Evolutionary conservation across 2,113 vertebrate species (phyloP).

Genomic region (Triplophysa tibetana): DNA sequence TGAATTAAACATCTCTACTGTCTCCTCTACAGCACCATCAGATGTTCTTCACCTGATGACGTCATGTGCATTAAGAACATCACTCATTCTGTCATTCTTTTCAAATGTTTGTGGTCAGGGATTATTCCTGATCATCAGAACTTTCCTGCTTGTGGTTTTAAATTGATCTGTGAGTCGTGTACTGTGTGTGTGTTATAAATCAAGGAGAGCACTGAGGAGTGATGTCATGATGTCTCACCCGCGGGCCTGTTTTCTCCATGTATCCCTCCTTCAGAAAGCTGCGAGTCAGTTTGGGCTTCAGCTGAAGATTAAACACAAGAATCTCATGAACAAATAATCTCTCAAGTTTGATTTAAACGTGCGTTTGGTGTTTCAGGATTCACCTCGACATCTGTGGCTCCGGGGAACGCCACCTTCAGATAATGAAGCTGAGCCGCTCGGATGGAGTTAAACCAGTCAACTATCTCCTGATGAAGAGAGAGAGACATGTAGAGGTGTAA

Average conservation of each 20-base stretch:
- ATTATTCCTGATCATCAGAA: too few species aligned
- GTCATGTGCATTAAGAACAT: too few species aligned
- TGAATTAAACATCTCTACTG: too few species aligned
- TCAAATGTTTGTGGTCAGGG: too few species aligned
- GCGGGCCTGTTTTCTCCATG: slow-evolving; percentile 93
- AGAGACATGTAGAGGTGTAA: slow-evolving; percentile 2
- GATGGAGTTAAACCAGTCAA: slow-evolving; percentile 95
- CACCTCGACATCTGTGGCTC: slow-evolving; percentile 85
- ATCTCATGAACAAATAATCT: too few species aligned
- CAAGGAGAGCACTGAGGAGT: too few species aligned
- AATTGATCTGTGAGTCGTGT: not conserved
- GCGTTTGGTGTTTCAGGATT: slow-evolving; percentile 56
- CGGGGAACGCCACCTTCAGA: slow-evolving; percentile 94
- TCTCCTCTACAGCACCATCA: too few species aligned
- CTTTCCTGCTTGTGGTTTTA: too few species aligned
- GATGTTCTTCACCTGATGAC: too few species aligned
- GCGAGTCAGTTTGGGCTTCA: slow-evolving; percentile 81
- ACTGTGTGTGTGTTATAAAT: not conserved
- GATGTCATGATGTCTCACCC: slow-evolving; percentile 65
- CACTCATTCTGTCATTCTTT: too few species aligned
- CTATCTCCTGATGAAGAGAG: slow-evolving; percentile 80
- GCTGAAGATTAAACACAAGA: slow-evolving; percentile 66
- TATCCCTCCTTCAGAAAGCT: slow-evolving; percentile 90
- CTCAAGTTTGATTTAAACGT: not conserved
- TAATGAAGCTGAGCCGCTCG: slow-evolving; percentile 93